These are phyloP conservation scores for Ellobius talpinus DNA, from an alignment of 2,113 vertebrate species.

Conservation along the genomic window DNA sequence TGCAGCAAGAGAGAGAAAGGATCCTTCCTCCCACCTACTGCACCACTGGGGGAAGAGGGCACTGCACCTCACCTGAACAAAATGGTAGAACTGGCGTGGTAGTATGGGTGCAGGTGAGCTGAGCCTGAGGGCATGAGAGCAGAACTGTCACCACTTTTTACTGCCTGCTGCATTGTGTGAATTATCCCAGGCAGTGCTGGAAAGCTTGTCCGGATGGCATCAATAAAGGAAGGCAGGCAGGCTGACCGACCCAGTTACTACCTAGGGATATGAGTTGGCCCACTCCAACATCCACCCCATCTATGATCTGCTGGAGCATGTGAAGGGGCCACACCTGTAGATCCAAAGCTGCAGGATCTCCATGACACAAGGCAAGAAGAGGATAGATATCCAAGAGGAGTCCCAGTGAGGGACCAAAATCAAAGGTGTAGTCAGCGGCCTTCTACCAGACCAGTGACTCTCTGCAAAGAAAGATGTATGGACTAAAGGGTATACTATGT, in stretches of 20 bases:
- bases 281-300: background rate
- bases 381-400: background rate
- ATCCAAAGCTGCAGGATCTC: background rate
- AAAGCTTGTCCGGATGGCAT: background rate
- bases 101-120: no score
- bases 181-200: no score
- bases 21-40: no score
- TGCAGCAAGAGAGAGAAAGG: no score
- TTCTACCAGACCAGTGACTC: no score
- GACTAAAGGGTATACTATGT: background rate
- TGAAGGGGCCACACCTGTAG: background rate
- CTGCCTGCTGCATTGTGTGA: no score
- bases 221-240: background rate
- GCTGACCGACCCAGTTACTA: background rate
- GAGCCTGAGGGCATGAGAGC: no score
- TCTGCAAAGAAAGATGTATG: background rate
- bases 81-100: no score
- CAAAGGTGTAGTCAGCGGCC: no score
- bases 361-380: background rate
- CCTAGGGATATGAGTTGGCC: background rate
- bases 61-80: no score
- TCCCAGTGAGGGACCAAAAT: background rate
- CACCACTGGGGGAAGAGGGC: accelerated
- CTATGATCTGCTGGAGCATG: background rate
- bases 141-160: no score